These are phyloP conservation scores for Dicyrtomina minuta DNA, from an alignment of 2,888 invertebrate species.

Conservation along the genomic window DNA sequence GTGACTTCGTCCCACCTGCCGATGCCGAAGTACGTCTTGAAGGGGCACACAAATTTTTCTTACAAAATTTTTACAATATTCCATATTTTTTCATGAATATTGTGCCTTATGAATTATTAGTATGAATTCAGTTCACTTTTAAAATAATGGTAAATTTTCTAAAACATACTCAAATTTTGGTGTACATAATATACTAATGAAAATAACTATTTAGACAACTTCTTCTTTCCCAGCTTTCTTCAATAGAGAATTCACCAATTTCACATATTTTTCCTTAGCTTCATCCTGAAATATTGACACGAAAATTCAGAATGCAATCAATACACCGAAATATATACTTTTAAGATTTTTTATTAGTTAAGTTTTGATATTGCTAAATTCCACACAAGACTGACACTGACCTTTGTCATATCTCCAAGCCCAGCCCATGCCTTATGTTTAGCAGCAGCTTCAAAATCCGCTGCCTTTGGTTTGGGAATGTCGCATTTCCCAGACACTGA, in stretches of 20 bases:
- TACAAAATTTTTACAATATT: no score
- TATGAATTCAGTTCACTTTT: no score
- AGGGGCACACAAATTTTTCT: no score
- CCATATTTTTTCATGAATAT: no score
- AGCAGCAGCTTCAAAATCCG: conserved; percentile 12
- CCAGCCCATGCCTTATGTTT: conserved; percentile 18
- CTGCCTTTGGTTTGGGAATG: background rate
- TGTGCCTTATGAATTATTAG: no score
- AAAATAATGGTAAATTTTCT: no score
- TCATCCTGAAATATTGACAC: conserved; percentile 10
- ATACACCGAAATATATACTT: background rate
- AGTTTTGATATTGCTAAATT: background rate
- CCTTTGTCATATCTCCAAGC: conserved; percentile 20
- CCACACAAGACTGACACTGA: background rate
- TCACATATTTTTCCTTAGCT: conserved; percentile 21
- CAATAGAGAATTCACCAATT: conserved; percentile 4
- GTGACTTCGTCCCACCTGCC: no score
- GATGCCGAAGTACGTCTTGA: no score
- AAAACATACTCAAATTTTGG: no score
- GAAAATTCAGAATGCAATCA: background rate
- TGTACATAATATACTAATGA: no score
- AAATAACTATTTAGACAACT: background rate
- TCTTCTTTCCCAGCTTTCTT: background rate
- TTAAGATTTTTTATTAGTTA: background rate
- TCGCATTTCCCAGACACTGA: conserved; percentile 13